A percentile compares a stretch with the other conserved stretches of the same genome.
phyloP scores from a whole-genome alignment of 2,888 invertebrate genomes.

The Ligdia adustata region DNA sequence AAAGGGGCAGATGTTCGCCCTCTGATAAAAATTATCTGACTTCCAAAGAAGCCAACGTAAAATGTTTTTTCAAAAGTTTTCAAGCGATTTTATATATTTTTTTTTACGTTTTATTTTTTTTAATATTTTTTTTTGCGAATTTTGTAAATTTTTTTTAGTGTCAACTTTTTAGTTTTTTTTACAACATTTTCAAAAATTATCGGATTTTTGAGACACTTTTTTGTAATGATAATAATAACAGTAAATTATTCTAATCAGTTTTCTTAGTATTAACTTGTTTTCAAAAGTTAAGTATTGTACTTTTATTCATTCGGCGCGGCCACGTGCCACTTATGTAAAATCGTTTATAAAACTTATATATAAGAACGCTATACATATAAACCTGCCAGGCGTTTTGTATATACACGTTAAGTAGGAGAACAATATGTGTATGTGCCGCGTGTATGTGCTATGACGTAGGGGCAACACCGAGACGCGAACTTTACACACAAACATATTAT shows the following conservation, averaged over 20 bases:
- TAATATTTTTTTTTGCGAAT: constrained; percentile 40
- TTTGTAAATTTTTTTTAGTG: constrained; percentile 52
- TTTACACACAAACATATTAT: constrained; percentile 18
- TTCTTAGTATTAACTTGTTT: constrained; percentile 71
- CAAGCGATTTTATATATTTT: constrained; percentile 44
- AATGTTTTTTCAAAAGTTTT: constrained; percentile 57
- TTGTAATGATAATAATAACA: constrained; percentile 39
- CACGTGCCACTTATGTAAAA: constrained; percentile 74
- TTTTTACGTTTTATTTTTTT: constrained; percentile 52
- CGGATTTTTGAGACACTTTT: constrained; percentile 71
- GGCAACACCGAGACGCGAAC: constrained; percentile 23
- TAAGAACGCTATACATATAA: constrained; percentile 43
- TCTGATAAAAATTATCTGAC: constrained; percentile 40
- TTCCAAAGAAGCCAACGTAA: constrained; percentile 56
- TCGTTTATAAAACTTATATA: constrained; percentile 78
- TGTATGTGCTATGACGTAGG: constrained; percentile 10
- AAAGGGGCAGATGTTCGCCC: constrained; percentile 41
- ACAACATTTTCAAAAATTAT: constrained; percentile 68
- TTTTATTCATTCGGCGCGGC: constrained; percentile 69
- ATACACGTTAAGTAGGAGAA: constrained; percentile 17
- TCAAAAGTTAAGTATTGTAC: constrained; percentile 79
- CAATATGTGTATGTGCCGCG: constrained; percentile 4
- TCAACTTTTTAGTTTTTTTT: constrained; percentile 60
- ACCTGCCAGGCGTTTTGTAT: constrained; percentile 34
- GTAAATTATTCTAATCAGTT: constrained; percentile 70